Conservation (phyloP, 2,888 invertebrate species). For the Polyommatus icarus region DNA sequence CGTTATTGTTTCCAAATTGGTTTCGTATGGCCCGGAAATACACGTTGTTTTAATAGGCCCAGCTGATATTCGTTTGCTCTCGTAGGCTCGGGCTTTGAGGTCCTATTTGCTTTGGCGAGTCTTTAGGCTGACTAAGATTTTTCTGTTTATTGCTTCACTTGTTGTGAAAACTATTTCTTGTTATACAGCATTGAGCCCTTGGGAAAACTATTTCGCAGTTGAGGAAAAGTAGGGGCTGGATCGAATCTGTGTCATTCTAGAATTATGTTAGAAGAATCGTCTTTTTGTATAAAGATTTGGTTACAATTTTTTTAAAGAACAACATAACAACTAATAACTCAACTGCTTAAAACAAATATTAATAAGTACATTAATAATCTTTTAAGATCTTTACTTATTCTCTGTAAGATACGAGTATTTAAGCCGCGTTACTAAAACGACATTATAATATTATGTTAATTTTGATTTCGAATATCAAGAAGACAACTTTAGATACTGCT, state of each 20-base stretch:
- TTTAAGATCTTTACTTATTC: too few relatives aligned
- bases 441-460: neutral
- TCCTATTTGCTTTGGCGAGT: neutral
- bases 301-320: too few relatives aligned
- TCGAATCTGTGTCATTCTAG: too few relatives aligned
- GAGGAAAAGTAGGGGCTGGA: too few relatives aligned
- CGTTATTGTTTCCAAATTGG: slow-evolving; percentile 38
- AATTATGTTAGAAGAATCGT: too few relatives aligned
- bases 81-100: neutral
- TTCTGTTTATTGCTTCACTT: neutral
- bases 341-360: too few relatives aligned
- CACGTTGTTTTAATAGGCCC: slow-evolving; percentile 31
- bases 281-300: too few relatives aligned
- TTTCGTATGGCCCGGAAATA: slow-evolving; percentile 34
- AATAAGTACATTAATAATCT: too few relatives aligned
- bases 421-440: neutral
- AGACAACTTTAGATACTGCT: neutral
- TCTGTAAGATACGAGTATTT: too few relatives aligned
- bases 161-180: neutral
- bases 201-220: too few relatives aligned
- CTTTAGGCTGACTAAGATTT: neutral
- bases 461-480: slow-evolving; percentile 1
- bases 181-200: too few relatives aligned
- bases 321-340: too few relatives aligned
- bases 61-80: neutral